Evolutionary conservation across 2,888 invertebrate genomes (phyloP), one percentile per base, ranked within the genome.

Genomic region (Drosophila antonietae): DNA sequence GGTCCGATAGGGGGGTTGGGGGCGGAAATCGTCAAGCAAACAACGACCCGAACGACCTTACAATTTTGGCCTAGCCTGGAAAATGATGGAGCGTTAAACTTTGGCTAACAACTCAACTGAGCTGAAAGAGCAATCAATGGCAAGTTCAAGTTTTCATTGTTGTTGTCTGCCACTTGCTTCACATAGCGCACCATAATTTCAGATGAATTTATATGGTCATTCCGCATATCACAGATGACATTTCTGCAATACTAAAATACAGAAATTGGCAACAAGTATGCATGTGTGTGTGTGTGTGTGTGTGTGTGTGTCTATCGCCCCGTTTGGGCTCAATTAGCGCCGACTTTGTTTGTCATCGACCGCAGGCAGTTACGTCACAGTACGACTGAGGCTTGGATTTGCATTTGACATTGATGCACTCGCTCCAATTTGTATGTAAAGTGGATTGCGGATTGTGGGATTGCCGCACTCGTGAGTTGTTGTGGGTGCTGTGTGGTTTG

Each of bases 361-460:
- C 73, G 68, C 76, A 78, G 46, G 8, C 56, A 52, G 56, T 82
- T 75, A 60, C 68, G 77, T 79, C 78, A 78, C 64, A 28, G 6
- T 9, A 53, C 31, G 56, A 72, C 39, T 59, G 70, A 58, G 78
- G 43, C 58, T 76, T 61, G 28, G 46, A 73, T 78, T 70, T 78
- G 73, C 68, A 79, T 81, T 81, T 88, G 86, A 88, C 88, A 90
- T 87, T 87, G 90, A 87, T 88, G 87, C 80, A 81, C 68, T 79
- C 84, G 90, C 89, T 90, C 85, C 77, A 89, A 80, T 88, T 88
- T 89, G 85, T 81, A 88, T 88, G 65, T 87, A 73, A 89, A 81
- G 59, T 75, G 78, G 70, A 78, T 74, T 55, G 55, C 55, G 55
- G 55, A 55, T 12, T 55, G 55, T 5, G 71, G 76, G 67, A 61